Percentiles rank a stretch among this genome's conserved stretches.
phyloP scores from a whole-genome alignment of 2,888 invertebrate genomes.

The Scaptomyza tumidula region DNA sequence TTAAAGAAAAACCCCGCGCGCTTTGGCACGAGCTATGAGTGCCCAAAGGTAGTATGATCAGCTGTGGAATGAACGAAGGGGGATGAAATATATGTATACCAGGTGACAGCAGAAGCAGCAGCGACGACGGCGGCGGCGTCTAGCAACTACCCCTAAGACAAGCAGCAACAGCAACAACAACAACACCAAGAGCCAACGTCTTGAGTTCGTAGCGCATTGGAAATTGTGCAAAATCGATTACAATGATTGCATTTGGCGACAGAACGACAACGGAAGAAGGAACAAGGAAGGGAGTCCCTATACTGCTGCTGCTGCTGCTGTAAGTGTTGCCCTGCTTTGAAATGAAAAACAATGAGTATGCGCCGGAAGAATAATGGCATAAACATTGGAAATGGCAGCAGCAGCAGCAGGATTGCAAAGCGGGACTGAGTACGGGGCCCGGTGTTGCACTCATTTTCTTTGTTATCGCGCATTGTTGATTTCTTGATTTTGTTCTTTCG shows the following conservation, averaged over 20 bases:
- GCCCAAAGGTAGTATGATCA: conserved; percentile 54
- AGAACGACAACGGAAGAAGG: conserved; percentile 66
- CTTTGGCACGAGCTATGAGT: conserved; percentile 75
- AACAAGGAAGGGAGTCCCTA: conserved; percentile 43
- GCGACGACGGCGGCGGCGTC: conserved; percentile 47
- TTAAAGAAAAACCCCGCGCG: conserved; percentile 71
- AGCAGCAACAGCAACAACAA: not conserved
- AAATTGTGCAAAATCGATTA: conserved; percentile 80
- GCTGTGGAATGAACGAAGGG: conserved; percentile 64
- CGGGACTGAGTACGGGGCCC: conserved; percentile 43
- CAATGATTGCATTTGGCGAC: conserved; percentile 78
- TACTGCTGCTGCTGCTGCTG: conserved; percentile 18
- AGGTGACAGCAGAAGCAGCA: conserved; percentile 61
- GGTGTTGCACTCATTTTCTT: conserved; percentile 73
- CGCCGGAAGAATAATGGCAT: conserved; percentile 78
- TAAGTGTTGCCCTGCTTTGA: conserved; percentile 57
- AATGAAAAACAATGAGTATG: conserved; percentile 59
- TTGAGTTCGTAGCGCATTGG: conserved; percentile 71
- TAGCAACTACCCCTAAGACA: conserved; percentile 61
- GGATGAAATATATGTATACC: conserved; percentile 68
- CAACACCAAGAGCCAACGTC: conserved; percentile 37
- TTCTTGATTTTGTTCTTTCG: conserved; percentile 66
- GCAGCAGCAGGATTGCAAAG: conserved; percentile 54
- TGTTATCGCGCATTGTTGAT: conserved; percentile 70
- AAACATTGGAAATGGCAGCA: conserved; percentile 52